Evolutionary conservation across 2,888 invertebrate species (phyloP), one percentile per base, ranked within the genome.

Genomic region (Xylota sylvarum): DNA sequence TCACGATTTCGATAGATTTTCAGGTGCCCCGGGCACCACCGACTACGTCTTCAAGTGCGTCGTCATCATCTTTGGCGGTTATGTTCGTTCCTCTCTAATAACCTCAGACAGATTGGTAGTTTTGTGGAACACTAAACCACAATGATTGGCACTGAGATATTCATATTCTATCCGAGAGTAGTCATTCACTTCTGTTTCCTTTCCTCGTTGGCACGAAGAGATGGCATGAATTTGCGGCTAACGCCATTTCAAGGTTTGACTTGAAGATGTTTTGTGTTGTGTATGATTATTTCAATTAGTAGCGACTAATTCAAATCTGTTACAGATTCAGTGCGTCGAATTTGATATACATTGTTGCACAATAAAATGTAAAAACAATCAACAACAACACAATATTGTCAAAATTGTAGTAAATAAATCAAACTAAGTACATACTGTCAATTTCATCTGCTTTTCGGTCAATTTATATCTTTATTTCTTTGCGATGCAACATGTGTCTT

Each of bases 81-180:
- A 19, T 64, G 17, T 74, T 69, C 74, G 74, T 76, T 85, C 80
- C 74, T 85, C 65, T 85, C 70, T 55, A 60, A 80, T 70, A 76
- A 72, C 80, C 65, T 35, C 56, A 70, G 65, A 72, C 65, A 52
- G 23, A 77, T 58, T 65, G 52, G 79, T 60, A 80, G 76, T 46
- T 76, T 85, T 80, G 76, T 85, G 76, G 65, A 85, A 80, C 70
- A 85, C 65, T 50, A 80, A 70, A 81, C 85, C 85, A 46, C 85
- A 85, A 56, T 65, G 64, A 79, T 69, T 70, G 78, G 27, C 79
- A 70, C 48, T 14, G 50, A 60, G 70, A 50, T 65, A 60, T 80
- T 62, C 67, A 37, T 70, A 52, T 76, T 64, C 56, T 56, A 40
- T 46, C 52, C 17, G 19, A 70, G 48, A 62, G 19, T 79, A 74